Base-by-base conservation (phyloP, 2,797 vertebrate genomes). In the Takifugu ocellatus region DNA sequence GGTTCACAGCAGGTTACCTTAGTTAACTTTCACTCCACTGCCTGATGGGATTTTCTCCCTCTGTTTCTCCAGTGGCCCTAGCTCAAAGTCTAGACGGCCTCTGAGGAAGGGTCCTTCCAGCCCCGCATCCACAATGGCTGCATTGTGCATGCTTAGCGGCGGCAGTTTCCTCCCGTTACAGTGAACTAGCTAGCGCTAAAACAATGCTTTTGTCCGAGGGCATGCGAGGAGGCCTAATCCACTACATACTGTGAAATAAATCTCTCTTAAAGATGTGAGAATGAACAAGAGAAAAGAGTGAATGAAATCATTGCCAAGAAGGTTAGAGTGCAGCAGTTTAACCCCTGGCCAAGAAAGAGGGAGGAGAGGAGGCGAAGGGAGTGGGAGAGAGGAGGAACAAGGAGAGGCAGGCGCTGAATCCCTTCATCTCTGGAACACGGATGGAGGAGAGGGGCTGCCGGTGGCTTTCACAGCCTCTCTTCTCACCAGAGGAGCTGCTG, bases 21-120 rank as follows among this genome's bases (percentile, higher is more conserved):
- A 93, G 94, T 95, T 92, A 93, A 92, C 94, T 96, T 96, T 95
- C 97, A 98, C 93, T 95, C 90, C 92, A 96, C 90, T 94, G 96
- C 91, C 89, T 96, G 91, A 96, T 92, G 91, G 95, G 95, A 98
- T 98, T 98, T 97, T 96, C 94, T 91, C 90, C 82, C 92, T 89
- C 82, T 89, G 91, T 91, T 84, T 80, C 83, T 90, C 89, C 90
- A 83, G 85, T 88, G 89, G 82, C 83, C 76, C 63, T 49, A 81
- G 90, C 91, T 91, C 93, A 93, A 93, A 93, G 94, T 94, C 92
- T 93, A 93, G 94, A 94, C 92, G 80, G 84, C 85, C 84, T 86
- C 84, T 25, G 59, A 84, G 79, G 85, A 83, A 76, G 72, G 87
- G 87, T 91, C 90, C 87, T 76, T 78, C 85, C 84, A 85, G 84